These are phyloP conservation scores for Calidris pugnax DNA, from an alignment of 2,113 vertebrate genomes.

Conservation along the genomic window DNA sequence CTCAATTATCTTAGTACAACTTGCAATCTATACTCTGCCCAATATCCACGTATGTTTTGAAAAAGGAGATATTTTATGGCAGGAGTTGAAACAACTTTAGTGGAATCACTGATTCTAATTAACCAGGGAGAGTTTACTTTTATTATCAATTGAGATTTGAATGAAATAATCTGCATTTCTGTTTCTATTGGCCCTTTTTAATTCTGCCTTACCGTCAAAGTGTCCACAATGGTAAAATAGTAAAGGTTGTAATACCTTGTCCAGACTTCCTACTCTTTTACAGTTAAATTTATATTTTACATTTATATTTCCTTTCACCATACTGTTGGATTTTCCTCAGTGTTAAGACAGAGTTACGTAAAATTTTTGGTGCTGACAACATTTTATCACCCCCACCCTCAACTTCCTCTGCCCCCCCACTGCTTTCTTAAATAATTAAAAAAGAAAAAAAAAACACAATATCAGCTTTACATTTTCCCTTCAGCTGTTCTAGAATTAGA, in stretches of 20 bases:
- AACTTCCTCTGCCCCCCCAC: rapidly evolving
- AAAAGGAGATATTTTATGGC: background rate
- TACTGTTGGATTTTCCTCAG: background rate
- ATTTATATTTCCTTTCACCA: background rate
- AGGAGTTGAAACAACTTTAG: background rate
- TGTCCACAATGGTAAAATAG: background rate
- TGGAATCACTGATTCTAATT: background rate
- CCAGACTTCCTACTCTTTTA: background rate
- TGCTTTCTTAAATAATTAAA: background rate
- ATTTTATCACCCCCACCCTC: background rate
- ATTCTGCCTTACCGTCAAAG: background rate
- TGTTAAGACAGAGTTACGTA: background rate
- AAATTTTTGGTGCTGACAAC: background rate
- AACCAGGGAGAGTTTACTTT: background rate
- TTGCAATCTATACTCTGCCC: background rate
- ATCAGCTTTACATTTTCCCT: background rate
- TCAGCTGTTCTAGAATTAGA: background rate
- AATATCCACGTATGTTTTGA: background rate
- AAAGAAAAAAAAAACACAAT: background rate
- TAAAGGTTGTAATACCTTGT: background rate
- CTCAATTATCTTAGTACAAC: background rate
- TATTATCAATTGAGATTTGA: background rate
- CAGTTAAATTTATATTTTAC: background rate
- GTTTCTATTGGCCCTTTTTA: background rate
- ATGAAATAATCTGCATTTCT: background rate